phyloP scores from a whole-genome alignment of 1,140 invertebrate species.

The Diorhabda carinulata region DNA sequence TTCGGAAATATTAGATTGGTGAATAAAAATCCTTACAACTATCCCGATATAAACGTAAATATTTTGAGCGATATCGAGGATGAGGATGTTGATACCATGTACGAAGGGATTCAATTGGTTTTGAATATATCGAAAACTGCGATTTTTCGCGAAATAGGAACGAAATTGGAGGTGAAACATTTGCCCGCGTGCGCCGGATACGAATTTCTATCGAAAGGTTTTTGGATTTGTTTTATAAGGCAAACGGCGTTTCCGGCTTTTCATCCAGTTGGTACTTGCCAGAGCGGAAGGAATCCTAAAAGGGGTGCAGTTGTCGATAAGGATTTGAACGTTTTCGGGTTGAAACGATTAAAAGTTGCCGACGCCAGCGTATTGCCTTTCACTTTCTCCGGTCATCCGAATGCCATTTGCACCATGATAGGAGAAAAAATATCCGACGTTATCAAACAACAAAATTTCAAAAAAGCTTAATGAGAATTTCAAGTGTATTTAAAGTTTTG shows the following conservation, averaged over 20 bases:
- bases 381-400: constrained; percentile 48
- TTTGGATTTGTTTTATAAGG: constrained; percentile 40
- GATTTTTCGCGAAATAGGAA: constrained; percentile 56
- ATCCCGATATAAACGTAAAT: constrained; percentile 74
- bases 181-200: constrained; percentile 38
- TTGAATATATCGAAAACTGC: constrained; percentile 57
- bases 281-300: constrained; percentile 26
- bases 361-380: constrained; percentile 39
- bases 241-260: constrained; percentile 34
- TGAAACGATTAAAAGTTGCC: constrained; percentile 33
- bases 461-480: too few relatives aligned
- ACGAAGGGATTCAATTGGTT: constrained; percentile 41
- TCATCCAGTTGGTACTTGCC: constrained; percentile 44
- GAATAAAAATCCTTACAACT: constrained; percentile 63
- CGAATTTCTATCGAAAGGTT: constrained; percentile 50
- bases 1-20: constrained; percentile 64
- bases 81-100: constrained; percentile 53
- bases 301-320: constrained; percentile 26
- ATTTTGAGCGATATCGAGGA: constrained; percentile 70
- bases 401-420: constrained; percentile 47
- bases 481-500: too few relatives aligned
- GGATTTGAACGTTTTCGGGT: constrained; percentile 28
- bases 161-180: constrained; percentile 47
- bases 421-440: constrained; percentile 12
- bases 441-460: not conserved